phyloP scores from a whole-genome alignment of 2,888 invertebrate species.

The Digitonthophagus gazella region DNA sequence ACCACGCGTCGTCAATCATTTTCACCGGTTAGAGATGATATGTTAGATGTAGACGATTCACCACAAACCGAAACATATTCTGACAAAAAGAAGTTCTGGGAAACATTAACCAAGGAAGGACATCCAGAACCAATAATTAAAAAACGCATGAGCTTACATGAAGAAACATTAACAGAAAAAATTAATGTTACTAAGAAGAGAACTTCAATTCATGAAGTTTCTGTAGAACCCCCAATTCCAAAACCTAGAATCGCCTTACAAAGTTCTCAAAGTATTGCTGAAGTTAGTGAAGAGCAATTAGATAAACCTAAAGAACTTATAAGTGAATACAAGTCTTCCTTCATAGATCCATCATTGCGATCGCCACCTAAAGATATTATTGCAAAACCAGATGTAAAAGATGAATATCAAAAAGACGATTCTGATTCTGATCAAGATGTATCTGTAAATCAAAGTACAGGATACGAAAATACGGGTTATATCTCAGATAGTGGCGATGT shows the following conservation, averaged over 20 bases:
- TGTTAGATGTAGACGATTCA: slow-evolving; percentile 39
- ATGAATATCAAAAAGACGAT: slow-evolving; percentile 42
- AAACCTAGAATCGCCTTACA: slow-evolving; percentile 48
- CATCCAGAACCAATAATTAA: slow-evolving; percentile 33
- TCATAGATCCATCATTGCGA: slow-evolving; percentile 38
- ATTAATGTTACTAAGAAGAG: slow-evolving; percentile 40
- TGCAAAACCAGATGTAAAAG: slow-evolving; percentile 28
- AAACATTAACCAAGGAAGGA: slow-evolving; percentile 47
- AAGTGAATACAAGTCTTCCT: slow-evolving; percentile 48
- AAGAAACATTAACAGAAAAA: slow-evolving; percentile 38
- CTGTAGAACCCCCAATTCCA: slow-evolving; percentile 46
- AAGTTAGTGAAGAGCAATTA: slow-evolving; percentile 26
- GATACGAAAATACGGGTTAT: slow-evolving; percentile 48
- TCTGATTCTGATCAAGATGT: slow-evolving; percentile 43
- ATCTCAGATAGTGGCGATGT: slow-evolving; percentile 51
- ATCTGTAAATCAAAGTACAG: slow-evolving; percentile 37
- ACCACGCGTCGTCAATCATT: slow-evolving; percentile 29
- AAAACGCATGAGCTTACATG: slow-evolving; percentile 44
- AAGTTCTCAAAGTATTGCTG: slow-evolving; percentile 27
- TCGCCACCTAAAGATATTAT: slow-evolving; percentile 25
- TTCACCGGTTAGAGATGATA: slow-evolving; percentile 44
- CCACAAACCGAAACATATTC: slow-evolving; percentile 47
- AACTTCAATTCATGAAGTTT: slow-evolving; percentile 45
- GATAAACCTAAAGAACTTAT: slow-evolving; percentile 27
- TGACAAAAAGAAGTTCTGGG: slow-evolving; percentile 56